Conservation (phyloP, 2,113 vertebrate species). For the Anhinga anhinga region DNA sequence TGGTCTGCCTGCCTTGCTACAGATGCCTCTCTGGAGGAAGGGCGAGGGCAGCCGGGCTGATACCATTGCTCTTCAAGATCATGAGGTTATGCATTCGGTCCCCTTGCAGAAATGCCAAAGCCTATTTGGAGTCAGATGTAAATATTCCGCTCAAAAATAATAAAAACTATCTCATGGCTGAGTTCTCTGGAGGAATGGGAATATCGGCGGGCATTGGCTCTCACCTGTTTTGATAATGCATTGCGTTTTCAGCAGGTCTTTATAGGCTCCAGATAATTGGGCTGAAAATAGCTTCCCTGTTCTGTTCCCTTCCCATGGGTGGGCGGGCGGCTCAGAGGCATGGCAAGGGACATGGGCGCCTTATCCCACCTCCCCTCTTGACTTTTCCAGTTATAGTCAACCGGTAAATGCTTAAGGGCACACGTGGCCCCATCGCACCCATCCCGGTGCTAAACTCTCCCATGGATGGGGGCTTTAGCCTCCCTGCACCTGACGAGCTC, state of each 20-base stretch:
- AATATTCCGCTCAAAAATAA: background rate
- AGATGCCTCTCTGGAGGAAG: background rate
- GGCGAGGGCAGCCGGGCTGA: background rate
- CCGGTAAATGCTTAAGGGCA: background rate
- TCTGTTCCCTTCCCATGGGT: background rate
- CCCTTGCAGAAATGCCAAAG: background rate
- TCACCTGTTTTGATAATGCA: background rate
- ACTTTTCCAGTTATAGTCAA: background rate
- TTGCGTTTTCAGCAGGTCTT: background rate
- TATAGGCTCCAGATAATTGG: background rate
- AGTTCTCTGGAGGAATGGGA: background rate
- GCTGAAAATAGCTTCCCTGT: background rate
- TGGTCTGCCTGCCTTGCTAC: background rate
- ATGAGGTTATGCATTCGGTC: accelerated
- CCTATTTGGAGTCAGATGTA: background rate
- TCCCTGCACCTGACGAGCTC: accelerated
- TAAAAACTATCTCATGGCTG: background rate
- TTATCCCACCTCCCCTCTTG: background rate
- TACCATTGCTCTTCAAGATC: background rate
- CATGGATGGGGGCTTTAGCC: accelerated
- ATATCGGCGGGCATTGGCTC: background rate
- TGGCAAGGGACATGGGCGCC: background rate
- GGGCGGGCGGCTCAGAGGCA: background rate
- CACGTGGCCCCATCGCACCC: background rate
- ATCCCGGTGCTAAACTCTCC: accelerated